A percentile compares a stretch with the other conserved stretches of the same genome.
These are phyloP conservation scores for Sesamia inferens DNA, from an alignment of 2,888 invertebrate species.

Conservation along the genomic window DNA sequence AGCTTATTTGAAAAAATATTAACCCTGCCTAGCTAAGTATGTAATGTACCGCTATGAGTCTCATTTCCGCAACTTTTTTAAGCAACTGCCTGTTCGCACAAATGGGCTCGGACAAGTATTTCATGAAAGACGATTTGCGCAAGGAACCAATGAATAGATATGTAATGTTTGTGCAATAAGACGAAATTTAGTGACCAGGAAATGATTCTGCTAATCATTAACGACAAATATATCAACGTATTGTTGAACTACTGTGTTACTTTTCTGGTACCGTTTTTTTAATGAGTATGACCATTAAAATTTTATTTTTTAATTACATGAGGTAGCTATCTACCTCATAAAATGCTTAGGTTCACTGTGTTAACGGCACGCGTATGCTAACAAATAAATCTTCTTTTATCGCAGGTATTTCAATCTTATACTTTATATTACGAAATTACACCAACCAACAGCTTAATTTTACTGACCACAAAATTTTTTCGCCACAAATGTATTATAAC, in stretches of 20 bases:
- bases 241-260: not conserved
- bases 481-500: constrained; percentile 58
- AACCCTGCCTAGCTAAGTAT: not conserved
- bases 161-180: not conserved
- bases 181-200: no score
- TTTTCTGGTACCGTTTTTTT: not conserved
- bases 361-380: not conserved
- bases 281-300: not conserved
- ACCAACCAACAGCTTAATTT: constrained; percentile 5
- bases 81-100: not conserved
- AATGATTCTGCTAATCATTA: not conserved
- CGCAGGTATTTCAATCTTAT: not conserved
- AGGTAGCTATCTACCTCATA: not conserved
- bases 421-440: not conserved
- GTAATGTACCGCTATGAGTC: not conserved
- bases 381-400: not conserved
- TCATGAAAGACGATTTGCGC: not conserved
- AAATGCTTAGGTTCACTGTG: not conserved
- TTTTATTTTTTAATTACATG: not conserved
- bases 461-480: constrained; percentile 57
- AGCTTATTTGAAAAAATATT: no score
- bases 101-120: not conserved
- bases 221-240: not conserved
- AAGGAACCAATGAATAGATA: not conserved
- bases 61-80: not conserved